phyloP scores from a whole-genome alignment of 2,888 invertebrate genomes.

The Hirtodrosophila confusa region DNA sequence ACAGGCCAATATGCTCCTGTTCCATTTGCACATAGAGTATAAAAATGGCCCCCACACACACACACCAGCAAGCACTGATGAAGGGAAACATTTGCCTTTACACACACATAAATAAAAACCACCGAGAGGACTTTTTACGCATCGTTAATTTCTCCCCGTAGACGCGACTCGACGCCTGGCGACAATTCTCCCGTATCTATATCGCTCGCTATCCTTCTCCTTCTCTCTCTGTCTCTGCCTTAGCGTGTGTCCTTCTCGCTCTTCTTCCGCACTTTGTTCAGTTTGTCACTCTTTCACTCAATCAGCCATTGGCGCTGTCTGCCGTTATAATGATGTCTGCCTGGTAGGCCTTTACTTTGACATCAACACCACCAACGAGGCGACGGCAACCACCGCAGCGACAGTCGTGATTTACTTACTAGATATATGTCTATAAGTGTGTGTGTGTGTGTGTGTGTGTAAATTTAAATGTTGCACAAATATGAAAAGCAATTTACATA shows the following conservation, averaged over 20 bases:
- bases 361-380: conserved; percentile 56
- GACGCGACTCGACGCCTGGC: conserved; percentile 49
- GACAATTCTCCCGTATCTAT: conserved; percentile 37
- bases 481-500: conserved; percentile 81
- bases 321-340: conserved; percentile 75
- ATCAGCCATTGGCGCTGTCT: conserved; percentile 63
- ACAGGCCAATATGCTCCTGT: too few species aligned
- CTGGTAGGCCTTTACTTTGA: conserved; percentile 69
- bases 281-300: conserved; percentile 71
- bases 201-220: background rate
- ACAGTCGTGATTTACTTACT: conserved; percentile 53
- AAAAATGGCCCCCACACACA: background rate
- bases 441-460: conserved; percentile 43
- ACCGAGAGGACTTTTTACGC: conserved; percentile 72
- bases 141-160: conserved; percentile 77
- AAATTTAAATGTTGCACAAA: conserved; percentile 80
- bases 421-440: background rate
- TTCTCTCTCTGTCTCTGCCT: conserved; percentile 1
- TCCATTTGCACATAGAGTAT: too few species aligned
- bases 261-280: conserved; percentile 31
- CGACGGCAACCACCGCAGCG: conserved; percentile 24
- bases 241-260: background rate
- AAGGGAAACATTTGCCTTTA: too few species aligned
- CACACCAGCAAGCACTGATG: background rate
- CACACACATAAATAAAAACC: conserved; percentile 45